Conservation (phyloP, 2,113 vertebrate species). For the Prunella fulvescens region DNA sequence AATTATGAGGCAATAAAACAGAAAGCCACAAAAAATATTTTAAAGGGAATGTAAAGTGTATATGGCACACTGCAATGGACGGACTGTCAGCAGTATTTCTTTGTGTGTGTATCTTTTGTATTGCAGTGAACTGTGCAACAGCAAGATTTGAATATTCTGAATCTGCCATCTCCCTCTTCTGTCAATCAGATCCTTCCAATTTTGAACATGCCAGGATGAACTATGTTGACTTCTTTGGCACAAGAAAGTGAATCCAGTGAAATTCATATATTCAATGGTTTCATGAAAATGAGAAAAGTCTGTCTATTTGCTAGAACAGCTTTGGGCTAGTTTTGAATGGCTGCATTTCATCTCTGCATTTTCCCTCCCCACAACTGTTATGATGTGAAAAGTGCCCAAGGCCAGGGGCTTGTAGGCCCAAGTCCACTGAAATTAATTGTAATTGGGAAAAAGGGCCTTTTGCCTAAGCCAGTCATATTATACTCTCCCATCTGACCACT, state of each 20-base stretch:
- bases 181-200: slow-evolving; percentile 65
- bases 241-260: slow-evolving; percentile 61
- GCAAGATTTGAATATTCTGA: slow-evolving; percentile 65
- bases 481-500: slow-evolving; percentile 30
- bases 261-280: slow-evolving; percentile 67
- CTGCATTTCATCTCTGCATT: slow-evolving; percentile 64
- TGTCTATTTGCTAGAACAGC: slow-evolving; percentile 67
- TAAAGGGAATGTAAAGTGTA: not conserved
- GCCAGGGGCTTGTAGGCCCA: slow-evolving; percentile 60
- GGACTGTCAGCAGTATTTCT: slow-evolving; percentile 58
- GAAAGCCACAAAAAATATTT: not conserved
- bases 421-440: slow-evolving; percentile 65
- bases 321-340: slow-evolving; percentile 68
- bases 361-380: slow-evolving; percentile 63
- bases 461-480: slow-evolving; percentile 39
- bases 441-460: slow-evolving; percentile 48
- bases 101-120: slow-evolving; percentile 33
- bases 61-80: slow-evolving; percentile 10
- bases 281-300: slow-evolving; percentile 68
- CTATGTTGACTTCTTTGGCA: slow-evolving; percentile 67
- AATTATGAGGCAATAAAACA: slow-evolving; percentile 5
- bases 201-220: slow-evolving; percentile 67
- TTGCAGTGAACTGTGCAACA: slow-evolving; percentile 45
- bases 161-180: slow-evolving; percentile 59
- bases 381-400: slow-evolving; percentile 69